A percentile compares a stretch with the other conserved stretches of the same genome.
These are phyloP conservation scores for Thymelicus sylvestris DNA, from an alignment of 2,888 invertebrate species.

Conservation along the genomic window DNA sequence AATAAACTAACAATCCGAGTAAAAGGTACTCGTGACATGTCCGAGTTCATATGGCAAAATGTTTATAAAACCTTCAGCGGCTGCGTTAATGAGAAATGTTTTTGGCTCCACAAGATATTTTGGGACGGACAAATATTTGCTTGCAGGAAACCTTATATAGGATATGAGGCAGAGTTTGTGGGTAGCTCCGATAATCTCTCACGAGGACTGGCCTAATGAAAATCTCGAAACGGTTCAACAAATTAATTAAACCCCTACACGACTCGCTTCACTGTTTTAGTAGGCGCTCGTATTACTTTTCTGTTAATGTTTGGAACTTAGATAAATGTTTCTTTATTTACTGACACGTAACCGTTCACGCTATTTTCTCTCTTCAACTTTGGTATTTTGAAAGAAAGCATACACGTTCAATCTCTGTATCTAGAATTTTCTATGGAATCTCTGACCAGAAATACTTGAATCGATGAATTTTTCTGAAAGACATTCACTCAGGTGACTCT, in stretches of 20 bases:
- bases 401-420: too few species aligned
- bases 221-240: conserved; percentile 16
- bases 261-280: conserved; percentile 4
- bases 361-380: too few species aligned
- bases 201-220: conserved; percentile 19
- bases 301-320: conserved; percentile 3
- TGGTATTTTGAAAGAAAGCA: too few species aligned
- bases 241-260: conserved; percentile 13
- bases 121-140: conserved; percentile 46
- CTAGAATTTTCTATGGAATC: too few species aligned
- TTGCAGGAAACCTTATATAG: conserved; percentile 18
- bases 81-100: conserved; percentile 45
- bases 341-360: too few species aligned
- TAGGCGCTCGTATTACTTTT: not conserved
- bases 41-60: conserved; percentile 13
- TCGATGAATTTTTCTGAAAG: too few species aligned
- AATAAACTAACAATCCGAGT: not conserved
- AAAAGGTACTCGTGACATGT: conserved; percentile 4
- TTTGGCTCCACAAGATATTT: conserved; percentile 42
- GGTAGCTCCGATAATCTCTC: conserved; percentile 17
- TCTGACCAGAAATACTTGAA: too few species aligned
- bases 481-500: too few species aligned
- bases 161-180: conserved; percentile 21
- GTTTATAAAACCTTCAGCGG: conserved; percentile 25
- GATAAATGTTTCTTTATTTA: too few species aligned